A percentile compares a stretch with the other conserved stretches of the same genome.
phyloP scores from a whole-genome alignment of 2,888 invertebrate species.

The Caenorhabditis doughertyi region DNA sequence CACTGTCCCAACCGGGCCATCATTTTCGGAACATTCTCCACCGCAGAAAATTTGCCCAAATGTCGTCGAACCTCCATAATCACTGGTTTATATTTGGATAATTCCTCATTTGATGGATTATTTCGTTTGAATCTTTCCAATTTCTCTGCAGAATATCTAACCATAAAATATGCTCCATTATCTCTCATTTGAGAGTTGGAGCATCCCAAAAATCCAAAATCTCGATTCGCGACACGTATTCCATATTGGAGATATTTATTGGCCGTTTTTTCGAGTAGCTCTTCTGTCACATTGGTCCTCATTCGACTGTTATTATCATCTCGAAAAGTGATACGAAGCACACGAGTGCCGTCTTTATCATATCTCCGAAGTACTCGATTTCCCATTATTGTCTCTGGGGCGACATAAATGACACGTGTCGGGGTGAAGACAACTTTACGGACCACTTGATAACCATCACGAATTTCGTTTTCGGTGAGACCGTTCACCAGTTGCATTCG shows the following conservation, averaged over 20 bases:
- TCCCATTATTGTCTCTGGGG: constrained; percentile 81
- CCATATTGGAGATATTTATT: constrained; percentile 66
- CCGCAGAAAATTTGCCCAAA: constrained; percentile 45
- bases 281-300: constrained; percentile 55
- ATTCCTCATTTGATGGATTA: background rate
- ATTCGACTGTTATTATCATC: constrained; percentile 68
- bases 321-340: constrained; percentile 77
- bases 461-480: constrained; percentile 51
- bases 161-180: constrained; percentile 79
- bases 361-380: constrained; percentile 79
- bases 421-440: constrained; percentile 79
- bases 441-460: constrained; percentile 69
- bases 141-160: background rate
- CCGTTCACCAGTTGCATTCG: constrained; percentile 42
- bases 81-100: background rate
- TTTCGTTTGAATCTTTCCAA: background rate
- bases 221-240: constrained; percentile 70
- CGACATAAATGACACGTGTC: constrained; percentile 74
- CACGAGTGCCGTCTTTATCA: constrained; percentile 66
- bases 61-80: constrained; percentile 38
- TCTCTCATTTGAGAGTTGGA: constrained; percentile 83
- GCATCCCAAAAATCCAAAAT: constrained; percentile 79
- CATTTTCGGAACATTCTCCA: constrained; percentile 80
- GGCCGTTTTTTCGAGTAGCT: constrained; percentile 68
- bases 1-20: constrained; percentile 83